A percentile compares a stretch with the other conserved stretches of the same genome.
Evolutionary conservation across 2,797 vertebrate species (phyloP).

Genomic region (Leptodactylus fallax): DNA sequence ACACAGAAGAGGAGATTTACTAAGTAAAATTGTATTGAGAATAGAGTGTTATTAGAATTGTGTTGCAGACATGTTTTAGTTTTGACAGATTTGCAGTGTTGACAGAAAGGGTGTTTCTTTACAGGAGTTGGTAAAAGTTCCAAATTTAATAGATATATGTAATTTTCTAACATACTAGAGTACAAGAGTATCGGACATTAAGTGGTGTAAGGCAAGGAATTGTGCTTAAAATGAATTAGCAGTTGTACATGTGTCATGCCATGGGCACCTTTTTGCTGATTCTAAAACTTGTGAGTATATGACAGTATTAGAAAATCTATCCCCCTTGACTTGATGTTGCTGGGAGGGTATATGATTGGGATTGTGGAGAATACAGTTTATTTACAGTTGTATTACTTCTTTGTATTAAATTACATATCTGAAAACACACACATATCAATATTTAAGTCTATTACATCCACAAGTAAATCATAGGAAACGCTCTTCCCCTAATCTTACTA

Average conservation of each 20-base stretch:
- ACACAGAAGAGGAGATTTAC: no score
- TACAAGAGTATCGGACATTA: neutral
- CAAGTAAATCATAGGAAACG: no score
- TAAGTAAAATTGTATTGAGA: no score
- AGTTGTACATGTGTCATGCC: neutral
- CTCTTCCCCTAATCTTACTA: neutral
- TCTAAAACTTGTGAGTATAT: neutral
- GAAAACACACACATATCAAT: no score
- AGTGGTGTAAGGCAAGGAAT: neutral
- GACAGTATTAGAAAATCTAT: neutral
- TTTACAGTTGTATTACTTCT: no score
- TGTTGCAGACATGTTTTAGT: neutral
- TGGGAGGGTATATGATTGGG: no score
- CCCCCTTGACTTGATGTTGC: neutral
- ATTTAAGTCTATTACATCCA: neutral
- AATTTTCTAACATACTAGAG: neutral
- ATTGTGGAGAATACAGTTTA: neutral
- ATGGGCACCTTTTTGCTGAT: neutral
- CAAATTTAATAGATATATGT: no score
- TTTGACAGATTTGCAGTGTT: no score
- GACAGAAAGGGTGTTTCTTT: no score
- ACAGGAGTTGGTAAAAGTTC: no score
- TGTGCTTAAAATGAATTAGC: neutral
- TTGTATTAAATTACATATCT: neutral
- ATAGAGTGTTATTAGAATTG: no score